Percentiles rank a stretch among this genome's conserved stretches.
Conservation (phyloP, 2,797 vertebrate genomes). For the Mus caroli region DNA sequence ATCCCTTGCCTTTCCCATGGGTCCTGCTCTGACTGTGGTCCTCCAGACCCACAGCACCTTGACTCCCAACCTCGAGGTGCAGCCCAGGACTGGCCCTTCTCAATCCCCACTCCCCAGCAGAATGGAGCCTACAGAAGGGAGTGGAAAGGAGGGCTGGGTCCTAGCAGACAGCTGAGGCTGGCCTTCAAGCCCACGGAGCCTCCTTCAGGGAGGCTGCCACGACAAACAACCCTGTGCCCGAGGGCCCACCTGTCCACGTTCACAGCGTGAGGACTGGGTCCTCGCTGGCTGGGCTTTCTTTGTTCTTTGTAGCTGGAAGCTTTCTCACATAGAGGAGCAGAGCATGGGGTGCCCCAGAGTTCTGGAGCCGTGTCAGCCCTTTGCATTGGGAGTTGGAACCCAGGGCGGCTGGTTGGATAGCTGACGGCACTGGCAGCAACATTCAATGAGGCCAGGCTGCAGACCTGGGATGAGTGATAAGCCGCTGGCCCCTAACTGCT, state of each 20-base stretch:
- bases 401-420: slow-evolving; percentile 30
- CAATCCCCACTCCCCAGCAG: not conserved
- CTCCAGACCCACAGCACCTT: not conserved
- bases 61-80: not conserved
- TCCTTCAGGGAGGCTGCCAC: not conserved
- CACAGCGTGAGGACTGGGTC: not conserved
- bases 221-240: not conserved
- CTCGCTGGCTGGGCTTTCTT: not conserved
- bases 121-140: not conserved
- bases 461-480: slow-evolving; percentile 54
- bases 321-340: not conserved
- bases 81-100: not conserved
- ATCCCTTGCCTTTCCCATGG: not conserved
- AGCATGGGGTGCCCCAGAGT: not conserved
- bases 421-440: not conserved
- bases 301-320: not conserved
- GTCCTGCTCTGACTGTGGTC: not conserved
- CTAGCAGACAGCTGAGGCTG: slow-evolving; percentile 55
- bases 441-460: slow-evolving; percentile 35
- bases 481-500: not conserved
- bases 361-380: slow-evolving; percentile 61
- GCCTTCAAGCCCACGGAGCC: slow-evolving; percentile 1
- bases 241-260: not conserved
- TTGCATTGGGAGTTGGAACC: slow-evolving; percentile 43
- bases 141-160: not conserved